A percentile compares a stretch with the other conserved stretches of the same genome.
These are phyloP conservation scores for Brachionus manjavacas DNA, from an alignment of 1,140 invertebrate species.

Conservation along the genomic window DNA sequence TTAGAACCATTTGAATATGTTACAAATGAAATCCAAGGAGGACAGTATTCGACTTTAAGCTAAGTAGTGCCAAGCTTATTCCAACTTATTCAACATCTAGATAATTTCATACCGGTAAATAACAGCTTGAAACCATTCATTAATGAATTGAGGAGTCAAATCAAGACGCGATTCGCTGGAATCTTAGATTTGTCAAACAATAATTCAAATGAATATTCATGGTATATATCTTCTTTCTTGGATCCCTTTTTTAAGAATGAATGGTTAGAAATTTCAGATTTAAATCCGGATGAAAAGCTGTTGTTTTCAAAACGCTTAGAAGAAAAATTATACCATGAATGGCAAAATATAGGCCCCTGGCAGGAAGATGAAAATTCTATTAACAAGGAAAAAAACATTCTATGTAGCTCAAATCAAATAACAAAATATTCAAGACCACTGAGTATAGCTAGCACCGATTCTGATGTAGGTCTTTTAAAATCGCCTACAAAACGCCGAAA, in stretches of 20 bases:
- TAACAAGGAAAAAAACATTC: not conserved
- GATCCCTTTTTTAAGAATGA: not conserved
- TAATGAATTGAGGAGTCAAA: not conserved
- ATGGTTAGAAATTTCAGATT: not conserved
- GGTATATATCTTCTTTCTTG: not conserved
- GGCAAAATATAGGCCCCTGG: not conserved
- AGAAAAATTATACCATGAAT: not conserved
- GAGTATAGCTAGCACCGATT: not conserved
- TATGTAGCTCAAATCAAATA: not conserved
- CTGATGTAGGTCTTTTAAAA: not conserved
- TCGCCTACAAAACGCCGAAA: not conserved
- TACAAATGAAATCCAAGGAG: too few relatives aligned
- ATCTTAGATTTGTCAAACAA: not conserved
- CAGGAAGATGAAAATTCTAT: not conserved
- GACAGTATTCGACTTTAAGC: too few relatives aligned
- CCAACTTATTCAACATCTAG: not conserved
- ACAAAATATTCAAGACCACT: not conserved
- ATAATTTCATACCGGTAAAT: not conserved
- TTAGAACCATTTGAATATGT: conserved; percentile 6
- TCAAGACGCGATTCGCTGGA: not conserved
- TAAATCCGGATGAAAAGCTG: not conserved
- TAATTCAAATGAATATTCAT: not conserved
- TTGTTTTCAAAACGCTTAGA: not conserved
- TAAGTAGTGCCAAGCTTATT: too few relatives aligned
- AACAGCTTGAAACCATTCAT: not conserved